These are phyloP conservation scores for Epistrophella euchroma DNA, from an alignment of 2,888 invertebrate genomes.

Conservation along the genomic window DNA sequence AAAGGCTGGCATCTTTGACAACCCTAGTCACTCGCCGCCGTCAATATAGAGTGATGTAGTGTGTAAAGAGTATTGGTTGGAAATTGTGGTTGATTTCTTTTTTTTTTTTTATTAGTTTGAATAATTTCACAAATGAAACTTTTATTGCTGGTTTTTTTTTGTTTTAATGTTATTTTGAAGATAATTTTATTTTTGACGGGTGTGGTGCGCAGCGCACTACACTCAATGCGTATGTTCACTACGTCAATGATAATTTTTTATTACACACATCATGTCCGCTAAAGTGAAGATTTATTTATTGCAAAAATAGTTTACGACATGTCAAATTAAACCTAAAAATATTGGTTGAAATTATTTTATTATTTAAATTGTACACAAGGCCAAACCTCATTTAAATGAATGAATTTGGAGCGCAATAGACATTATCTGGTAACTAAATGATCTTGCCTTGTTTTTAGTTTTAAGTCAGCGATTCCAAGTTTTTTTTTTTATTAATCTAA, in stretches of 20 bases:
- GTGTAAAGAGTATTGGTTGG: background rate
- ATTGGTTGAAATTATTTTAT: background rate
- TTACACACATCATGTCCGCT: background rate
- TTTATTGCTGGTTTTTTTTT: conserved; percentile 5
- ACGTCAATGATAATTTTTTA: background rate
- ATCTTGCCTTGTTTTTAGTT: background rate
- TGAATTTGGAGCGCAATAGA: background rate
- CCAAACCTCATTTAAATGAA: background rate
- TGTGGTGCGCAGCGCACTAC: background rate
- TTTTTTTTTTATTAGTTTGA: conserved; percentile 45
- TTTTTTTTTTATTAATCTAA: background rate
- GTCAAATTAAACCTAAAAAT: conserved; percentile 23
- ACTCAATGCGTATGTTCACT: conserved; percentile 1
- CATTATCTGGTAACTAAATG: background rate
- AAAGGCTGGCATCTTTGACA: background rate
- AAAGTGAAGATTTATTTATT: conserved; percentile 26
- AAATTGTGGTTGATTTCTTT: background rate
- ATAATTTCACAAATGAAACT: conserved; percentile 42
- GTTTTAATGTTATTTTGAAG: conserved; percentile 22
- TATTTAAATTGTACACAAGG: background rate
- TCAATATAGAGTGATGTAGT: background rate
- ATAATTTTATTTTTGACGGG: conserved; percentile 20
- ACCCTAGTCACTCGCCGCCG: background rate
- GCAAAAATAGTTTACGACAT: conserved; percentile 34
- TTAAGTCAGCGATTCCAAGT: background rate